Evolutionary conservation across 2,797 vertebrate species (phyloP).

Genomic region (Acrossocheilus wenchowensis): DNA sequence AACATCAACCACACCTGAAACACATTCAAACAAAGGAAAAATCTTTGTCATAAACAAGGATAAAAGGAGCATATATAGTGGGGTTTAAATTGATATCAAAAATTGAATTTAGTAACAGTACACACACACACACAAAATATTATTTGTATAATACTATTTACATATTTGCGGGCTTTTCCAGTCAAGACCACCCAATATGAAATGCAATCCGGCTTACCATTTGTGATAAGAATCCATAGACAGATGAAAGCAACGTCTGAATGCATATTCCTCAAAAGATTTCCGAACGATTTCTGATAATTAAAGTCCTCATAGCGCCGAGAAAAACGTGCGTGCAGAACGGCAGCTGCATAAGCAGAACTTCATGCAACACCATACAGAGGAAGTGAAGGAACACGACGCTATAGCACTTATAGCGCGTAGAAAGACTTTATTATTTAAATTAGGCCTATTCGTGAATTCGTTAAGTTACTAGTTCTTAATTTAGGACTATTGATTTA

Average conservation of each 20-base stretch:
- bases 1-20: not conserved
- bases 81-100: not conserved
- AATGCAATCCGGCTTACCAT: not conserved
- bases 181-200: not conserved
- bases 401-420: not conserved
- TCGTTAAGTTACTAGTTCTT: not conserved
- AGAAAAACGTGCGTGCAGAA: not conserved
- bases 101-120: not conserved
- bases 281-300: not conserved
- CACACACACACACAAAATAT: not conserved
- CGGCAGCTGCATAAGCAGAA: not conserved
- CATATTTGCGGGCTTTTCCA: not conserved
- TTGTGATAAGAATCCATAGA: not conserved
- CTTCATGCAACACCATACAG: not conserved
- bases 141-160: not conserved
- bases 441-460: too few species aligned
- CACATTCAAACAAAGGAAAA: not conserved
- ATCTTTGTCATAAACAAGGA: not conserved
- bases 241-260: not conserved
- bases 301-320: not conserved
- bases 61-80: not conserved
- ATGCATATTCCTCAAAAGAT: not conserved
- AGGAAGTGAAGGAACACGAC: not conserved
- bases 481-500: not conserved
- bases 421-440: not conserved